Evolutionary conservation across 2,797 vertebrate species (phyloP), one percentile per base, ranked within the genome.

Genomic region (Halcyon leucocephala): DNA sequence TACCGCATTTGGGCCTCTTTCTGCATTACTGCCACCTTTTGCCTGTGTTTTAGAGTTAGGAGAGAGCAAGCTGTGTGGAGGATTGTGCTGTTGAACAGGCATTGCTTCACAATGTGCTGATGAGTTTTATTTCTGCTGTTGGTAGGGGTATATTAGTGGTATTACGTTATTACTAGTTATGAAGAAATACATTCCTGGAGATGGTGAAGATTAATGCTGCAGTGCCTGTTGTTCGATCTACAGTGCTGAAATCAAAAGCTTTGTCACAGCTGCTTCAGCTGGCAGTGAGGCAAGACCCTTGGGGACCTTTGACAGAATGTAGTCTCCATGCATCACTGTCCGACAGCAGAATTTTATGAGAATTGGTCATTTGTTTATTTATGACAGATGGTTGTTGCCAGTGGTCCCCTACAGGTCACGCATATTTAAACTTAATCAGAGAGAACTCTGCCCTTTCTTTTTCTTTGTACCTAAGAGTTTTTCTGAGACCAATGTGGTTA

Each of bases 201-300:
- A 71, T 9, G 6, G 65, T 52, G 54, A 41, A 83, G 64, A 92
- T 92, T 66, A 94, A 46, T 4, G 1, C 41, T 92, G 74, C 74
- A 85, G 26, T 80, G 82, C 24, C 52, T 78, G 62, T 71, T 88
- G 80, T 88, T 90, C 60, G 71, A 92, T 90, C 82, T 94, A 77
- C 61, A 65, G 72, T 74, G 54, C 33, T 89, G 79, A 77, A 81
- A 77, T 64, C 20, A 87, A 85, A 67, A 71, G 18, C 52, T 91
- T 91, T 93, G 49, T 64, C 64, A 81, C 80, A 94, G 73, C 82
- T 95, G 73, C 44, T 86, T 76, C 83, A 90, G 62, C 19, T 0
- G 1, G 12, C 54, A 41, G n/a, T 0, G 0, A 58, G 58, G 51
- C 37, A 44, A 58, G 21, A 49, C 24, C 73, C 35, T 39, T 0